Percentiles rank a stretch among this genome's conserved stretches.
Evolutionary conservation across 2,797 vertebrate species (phyloP).

Genomic region (Toxotes lorentzi): DNA sequence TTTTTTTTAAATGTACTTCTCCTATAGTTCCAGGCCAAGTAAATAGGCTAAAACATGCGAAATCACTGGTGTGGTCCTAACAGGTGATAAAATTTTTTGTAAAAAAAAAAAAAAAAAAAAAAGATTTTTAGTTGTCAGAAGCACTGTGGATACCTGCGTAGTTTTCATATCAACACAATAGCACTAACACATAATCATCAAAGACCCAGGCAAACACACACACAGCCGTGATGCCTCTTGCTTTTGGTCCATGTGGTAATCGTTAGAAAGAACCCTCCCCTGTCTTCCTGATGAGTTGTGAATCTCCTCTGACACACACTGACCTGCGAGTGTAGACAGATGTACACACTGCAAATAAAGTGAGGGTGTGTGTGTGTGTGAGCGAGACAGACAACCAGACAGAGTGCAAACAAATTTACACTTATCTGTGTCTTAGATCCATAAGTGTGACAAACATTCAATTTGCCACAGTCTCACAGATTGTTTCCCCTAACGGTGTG

Average conservation of each 20-base stretch:
- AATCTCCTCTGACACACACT: slow-evolving; percentile 59
- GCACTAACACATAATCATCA: not conserved
- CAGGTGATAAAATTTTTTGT: too few relatives aligned
- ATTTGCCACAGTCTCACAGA: slow-evolving; percentile 18
- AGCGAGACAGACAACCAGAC: slow-evolving; percentile 11
- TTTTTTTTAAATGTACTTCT: not conserved
- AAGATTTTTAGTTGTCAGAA: not conserved
- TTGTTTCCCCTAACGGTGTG: not conserved
- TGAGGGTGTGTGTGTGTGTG: not conserved
- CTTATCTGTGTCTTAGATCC: not conserved
- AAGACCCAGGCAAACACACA: slow-evolving; percentile 8
- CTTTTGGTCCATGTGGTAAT: slow-evolving; percentile 53
- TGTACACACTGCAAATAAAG: slow-evolving; percentile 44
- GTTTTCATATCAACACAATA: slow-evolving; percentile 3
- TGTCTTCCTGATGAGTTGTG: slow-evolving; percentile 60
- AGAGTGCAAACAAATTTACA: slow-evolving; percentile 21
- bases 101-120: too few relatives aligned
- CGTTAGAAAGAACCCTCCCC: slow-evolving; percentile 44
- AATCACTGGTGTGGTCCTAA: too few relatives aligned
- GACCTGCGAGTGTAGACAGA: slow-evolving; percentile 60
- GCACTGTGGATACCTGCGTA: not conserved
- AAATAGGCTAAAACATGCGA: not conserved
- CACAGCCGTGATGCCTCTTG: slow-evolving; percentile 17
- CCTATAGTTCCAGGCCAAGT: not conserved
- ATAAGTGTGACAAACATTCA: slow-evolving; percentile 16